Conservation (phyloP, 2,113 vertebrate genomes). For the Amphilophus citrinellus region DNA sequence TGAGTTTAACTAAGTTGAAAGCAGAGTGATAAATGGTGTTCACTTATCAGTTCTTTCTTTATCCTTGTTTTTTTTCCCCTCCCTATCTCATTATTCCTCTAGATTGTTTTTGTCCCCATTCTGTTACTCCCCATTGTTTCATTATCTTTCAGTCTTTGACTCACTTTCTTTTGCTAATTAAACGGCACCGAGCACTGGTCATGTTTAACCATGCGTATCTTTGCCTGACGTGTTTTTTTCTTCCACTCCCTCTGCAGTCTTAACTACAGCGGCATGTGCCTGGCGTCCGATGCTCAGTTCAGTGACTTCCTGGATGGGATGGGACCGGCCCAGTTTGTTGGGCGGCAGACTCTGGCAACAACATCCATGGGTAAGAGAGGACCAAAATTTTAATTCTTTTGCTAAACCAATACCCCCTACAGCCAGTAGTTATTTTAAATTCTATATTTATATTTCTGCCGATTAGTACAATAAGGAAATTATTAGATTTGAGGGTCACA, state of each 20-base stretch:
- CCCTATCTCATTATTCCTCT: conserved; percentile 3
- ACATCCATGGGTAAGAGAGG: conserved; percentile 93
- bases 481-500: background rate
- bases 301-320: conserved; percentile 98
- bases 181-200: background rate
- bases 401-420: background rate
- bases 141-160: background rate
- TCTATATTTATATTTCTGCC: background rate
- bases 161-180: background rate
- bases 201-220: conserved; percentile 6
- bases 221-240: background rate
- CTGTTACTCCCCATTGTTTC: background rate
- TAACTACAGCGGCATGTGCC: conserved; percentile 96
- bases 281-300: conserved; percentile 95
- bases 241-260: conserved; percentile 81
- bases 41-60: background rate
- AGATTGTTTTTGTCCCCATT: background rate
- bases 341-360: conserved; percentile 96
- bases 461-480: background rate
- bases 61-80: background rate
- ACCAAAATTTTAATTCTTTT: background rate
- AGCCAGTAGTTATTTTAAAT: background rate
- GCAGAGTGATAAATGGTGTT: conserved; percentile 1
- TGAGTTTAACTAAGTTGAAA: conserved; percentile 2
- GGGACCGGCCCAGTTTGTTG: conserved; percentile 97